phyloP scores from a whole-genome alignment of 1,140 invertebrate genomes.

The Eupristina koningsbergeri region DNA sequence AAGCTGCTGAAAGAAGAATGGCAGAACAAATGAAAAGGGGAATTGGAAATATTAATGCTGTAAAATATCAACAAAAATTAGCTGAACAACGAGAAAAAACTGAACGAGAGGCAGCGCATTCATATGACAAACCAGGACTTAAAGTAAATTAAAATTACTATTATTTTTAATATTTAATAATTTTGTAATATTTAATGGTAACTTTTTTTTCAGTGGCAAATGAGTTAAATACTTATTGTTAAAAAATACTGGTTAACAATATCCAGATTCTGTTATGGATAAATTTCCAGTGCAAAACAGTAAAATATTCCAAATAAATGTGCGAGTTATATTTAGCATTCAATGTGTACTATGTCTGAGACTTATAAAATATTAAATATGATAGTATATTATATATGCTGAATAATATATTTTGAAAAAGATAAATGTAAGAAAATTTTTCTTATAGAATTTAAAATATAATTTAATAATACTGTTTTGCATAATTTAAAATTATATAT shows the following conservation, averaged over 20 bases:
- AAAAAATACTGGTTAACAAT: neutral
- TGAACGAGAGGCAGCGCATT: slow-evolving; percentile 60
- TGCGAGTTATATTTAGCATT: slow-evolving; percentile 2
- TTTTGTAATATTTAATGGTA: neutral
- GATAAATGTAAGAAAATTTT: neutral
- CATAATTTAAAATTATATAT: neutral
- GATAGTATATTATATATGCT: neutral
- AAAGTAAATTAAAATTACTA: slow-evolving; percentile 54
- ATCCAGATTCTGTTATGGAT: neutral
- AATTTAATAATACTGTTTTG: neutral
- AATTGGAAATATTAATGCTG: slow-evolving; percentile 73
- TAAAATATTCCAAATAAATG: neutral
- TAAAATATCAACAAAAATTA: slow-evolving; percentile 72
- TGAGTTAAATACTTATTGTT: slow-evolving; percentile 52
- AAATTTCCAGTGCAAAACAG: neutral
- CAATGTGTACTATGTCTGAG: neutral
- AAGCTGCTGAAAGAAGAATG: slow-evolving; percentile 74
- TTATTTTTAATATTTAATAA: neutral
- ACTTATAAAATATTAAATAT: neutral
- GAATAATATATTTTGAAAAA: neutral
- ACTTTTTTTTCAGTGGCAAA: slow-evolving; percentile 60
- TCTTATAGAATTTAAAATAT: neutral
- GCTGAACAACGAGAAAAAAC: slow-evolving; percentile 64
- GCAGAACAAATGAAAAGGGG: slow-evolving; percentile 72
- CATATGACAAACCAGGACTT: slow-evolving; percentile 49